These are phyloP conservation scores for Nothobranchius furzeri DNA, from an alignment of 2,113 vertebrate genomes.

Conservation along the genomic window DNA sequence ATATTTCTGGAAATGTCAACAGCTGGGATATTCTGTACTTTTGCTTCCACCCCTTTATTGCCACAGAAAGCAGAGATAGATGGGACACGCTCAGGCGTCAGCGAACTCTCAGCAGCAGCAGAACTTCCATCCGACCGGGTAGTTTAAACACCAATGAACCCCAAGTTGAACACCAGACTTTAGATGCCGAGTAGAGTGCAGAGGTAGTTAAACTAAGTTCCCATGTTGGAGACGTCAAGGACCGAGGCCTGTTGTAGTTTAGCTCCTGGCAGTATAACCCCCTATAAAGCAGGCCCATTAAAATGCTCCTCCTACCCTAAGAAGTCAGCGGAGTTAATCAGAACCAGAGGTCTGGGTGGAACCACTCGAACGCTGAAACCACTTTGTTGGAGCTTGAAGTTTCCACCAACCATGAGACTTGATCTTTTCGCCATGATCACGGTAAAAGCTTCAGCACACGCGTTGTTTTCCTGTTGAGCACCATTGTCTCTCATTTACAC, in stretches of 20 bases:
- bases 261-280: conserved; percentile 65
- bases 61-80: conserved; percentile 41
- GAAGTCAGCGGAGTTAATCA: conserved; percentile 62
- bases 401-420: conserved; percentile 29
- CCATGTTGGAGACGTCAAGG: conserved; percentile 65
- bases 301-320: conserved; percentile 59
- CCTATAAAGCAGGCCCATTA: conserved; percentile 64
- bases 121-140: conserved; percentile 10
- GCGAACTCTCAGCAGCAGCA: neutral
- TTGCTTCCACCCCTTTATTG: conserved; percentile 33
- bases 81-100: too few relatives aligned
- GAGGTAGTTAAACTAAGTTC: conserved; percentile 39
- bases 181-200: conserved; percentile 23
- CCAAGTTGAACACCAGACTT: conserved; percentile 28
- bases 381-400: conserved; percentile 26
- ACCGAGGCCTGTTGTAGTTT: conserved; percentile 45
- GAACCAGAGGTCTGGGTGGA: conserved; percentile 64
- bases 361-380: conserved; percentile 50
- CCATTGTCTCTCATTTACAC: neutral
- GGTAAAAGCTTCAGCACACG: neutral
- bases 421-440: conserved; percentile 21
- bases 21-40: conserved; percentile 60
- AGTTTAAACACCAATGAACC: conserved; percentile 42
- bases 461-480: conserved; percentile 7
- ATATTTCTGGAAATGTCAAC: conserved; percentile 44